Evolutionary conservation across 2,888 invertebrate species (phyloP), one percentile per base, ranked within the genome.

Genomic region (Lithophane ornitopus): DNA sequence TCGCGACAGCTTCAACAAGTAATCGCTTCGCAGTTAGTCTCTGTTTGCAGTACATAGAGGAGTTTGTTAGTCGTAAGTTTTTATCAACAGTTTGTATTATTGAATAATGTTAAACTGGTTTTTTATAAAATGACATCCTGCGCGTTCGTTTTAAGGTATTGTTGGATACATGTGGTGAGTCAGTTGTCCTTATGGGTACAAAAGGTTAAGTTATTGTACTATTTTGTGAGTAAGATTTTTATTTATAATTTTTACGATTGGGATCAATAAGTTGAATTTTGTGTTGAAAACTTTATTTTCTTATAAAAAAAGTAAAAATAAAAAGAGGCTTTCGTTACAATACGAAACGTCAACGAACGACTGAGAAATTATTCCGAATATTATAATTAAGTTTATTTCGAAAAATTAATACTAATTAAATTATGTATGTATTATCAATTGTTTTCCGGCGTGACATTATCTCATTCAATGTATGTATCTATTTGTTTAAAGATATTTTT

Each of bases 151-250:
- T 91, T 91, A 91, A 89, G 91, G 87, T 91, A 88, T 91, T 91
- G 91, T 92, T 90, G 89, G 86, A 85, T 91, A 90, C 81, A 88
- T 87, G 92, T 92, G 95, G 93, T 94, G 94, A 92, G 92, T 91
- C 91, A 92, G 93, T 94, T 95, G 95, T 95, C 95, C 95, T 95
- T 93, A 90, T 92, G 91, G 95, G 95, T 96, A 96, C 96, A 96
- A 96, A 95, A 89, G 88, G 89, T 94, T 95, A 93, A 94, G 93
- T 95, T 95, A 95, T 93, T 95, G 87, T 92, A 92, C 91, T 88
- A 90, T 93, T 91, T 89, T 90, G 88, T 88, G 89, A 91, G 89
- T 95, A 93, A 93, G 93, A 67, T 87, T 90, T 93, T 93, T 91
- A 94, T 96, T 95, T 95, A 94, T 94, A 93, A 90, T 95, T 92